These are phyloP conservation scores for Cryptus armator DNA, from an alignment of 2,888 invertebrate species.

Conservation along the genomic window DNA sequence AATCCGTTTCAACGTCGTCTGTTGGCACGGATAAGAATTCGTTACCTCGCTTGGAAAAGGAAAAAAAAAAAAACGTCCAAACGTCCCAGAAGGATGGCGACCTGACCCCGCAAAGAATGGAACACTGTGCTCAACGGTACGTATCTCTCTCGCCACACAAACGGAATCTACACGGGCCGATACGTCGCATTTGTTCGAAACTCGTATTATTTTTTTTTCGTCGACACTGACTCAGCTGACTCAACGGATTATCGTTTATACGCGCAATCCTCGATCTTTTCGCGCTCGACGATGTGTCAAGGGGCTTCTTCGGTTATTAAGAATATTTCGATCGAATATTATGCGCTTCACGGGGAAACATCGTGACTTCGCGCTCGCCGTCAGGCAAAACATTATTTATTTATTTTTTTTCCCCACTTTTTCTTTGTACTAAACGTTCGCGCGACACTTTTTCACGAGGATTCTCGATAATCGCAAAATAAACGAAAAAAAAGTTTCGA, in stretches of 20 bases:
- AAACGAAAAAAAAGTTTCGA: not conserved
- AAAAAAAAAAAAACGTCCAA: constrained; percentile 10
- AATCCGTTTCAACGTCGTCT: constrained; percentile 24
- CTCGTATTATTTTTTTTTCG: constrained; percentile 15
- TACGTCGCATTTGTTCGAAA: constrained; percentile 57
- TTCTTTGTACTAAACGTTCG: constrained; percentile 54
- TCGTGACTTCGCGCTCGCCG: constrained; percentile 38
- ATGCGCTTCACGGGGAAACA: constrained; percentile 19
- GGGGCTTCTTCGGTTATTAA: constrained; percentile 26
- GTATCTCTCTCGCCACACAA: constrained; percentile 48
- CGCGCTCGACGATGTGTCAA: constrained; percentile 42
- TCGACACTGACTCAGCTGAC: constrained; percentile 6
- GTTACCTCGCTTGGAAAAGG: constrained; percentile 9
- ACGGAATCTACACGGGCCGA: not conserved
- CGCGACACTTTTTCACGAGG: constrained; percentile 23
- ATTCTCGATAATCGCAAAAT: not conserved
- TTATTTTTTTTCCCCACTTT: constrained; percentile 15
- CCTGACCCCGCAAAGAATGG: constrained; percentile 83
- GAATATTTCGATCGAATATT: not conserved
- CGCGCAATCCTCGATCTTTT: constrained; percentile 4
- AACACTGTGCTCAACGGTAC: constrained; percentile 81
- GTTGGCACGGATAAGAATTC: constrained; percentile 33
- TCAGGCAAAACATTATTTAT: constrained; percentile 54
- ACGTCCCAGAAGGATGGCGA: constrained; percentile 79
- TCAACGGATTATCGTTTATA: constrained; percentile 28